Evolutionary conservation across 2,888 invertebrate species (phyloP).

Genomic region (Eupithecia exiguata): DNA sequence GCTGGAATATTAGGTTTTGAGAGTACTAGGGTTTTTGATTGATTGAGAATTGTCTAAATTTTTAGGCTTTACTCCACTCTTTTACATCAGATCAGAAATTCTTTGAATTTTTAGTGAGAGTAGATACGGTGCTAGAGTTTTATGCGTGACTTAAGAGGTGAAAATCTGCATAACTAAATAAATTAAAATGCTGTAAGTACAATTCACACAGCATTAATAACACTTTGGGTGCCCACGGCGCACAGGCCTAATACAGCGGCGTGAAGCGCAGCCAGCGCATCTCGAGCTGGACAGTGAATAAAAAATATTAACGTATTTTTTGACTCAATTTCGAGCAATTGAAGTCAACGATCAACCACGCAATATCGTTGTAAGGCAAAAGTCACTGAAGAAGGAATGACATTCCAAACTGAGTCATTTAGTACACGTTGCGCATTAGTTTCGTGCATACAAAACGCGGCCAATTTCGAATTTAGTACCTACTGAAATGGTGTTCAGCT

Average conservation of each 20-base stretch:
- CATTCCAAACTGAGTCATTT: no score
- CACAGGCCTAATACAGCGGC: no score
- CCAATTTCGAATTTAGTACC: no score
- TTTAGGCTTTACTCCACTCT: neutral
- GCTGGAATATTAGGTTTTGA: constrained; percentile 8
- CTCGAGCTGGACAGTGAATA: neutral
- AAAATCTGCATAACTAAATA: no score
- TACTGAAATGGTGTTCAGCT: no score
- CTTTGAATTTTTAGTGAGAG: neutral
- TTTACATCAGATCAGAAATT: neutral
- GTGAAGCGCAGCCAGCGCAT: no score
- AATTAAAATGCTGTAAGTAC: no score
- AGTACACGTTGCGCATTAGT: no score
- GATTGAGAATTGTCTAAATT: neutral
- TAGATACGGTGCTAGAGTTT: neutral
- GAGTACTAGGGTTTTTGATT: neutral
- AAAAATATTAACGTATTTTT: neutral
- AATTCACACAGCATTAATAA: no score
- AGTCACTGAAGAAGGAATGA: neutral
- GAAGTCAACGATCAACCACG: neutral
- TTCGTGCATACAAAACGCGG: no score
- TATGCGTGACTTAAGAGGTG: neutral
- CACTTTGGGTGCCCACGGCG: no score
- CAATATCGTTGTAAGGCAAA: neutral
- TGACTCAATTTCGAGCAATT: neutral